Evolutionary conservation across 2,113 vertebrate genomes (phyloP).

Genomic region (Macrotis lagotis): DNA sequence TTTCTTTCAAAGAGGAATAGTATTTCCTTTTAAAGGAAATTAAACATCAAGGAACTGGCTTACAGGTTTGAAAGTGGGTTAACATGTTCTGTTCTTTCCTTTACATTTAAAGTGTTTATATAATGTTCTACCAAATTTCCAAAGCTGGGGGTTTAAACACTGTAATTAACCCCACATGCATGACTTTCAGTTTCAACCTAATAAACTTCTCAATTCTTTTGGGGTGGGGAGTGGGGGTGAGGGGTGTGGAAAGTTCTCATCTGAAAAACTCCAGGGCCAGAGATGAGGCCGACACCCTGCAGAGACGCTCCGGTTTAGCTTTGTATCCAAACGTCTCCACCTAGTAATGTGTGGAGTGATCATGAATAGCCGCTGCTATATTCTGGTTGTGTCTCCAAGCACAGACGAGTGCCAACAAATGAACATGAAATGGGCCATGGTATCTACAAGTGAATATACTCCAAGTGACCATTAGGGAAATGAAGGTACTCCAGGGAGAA

Average conservation of each 20-base stretch:
- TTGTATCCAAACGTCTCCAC: conserved; percentile 35
- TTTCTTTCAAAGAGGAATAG: conserved; percentile 49
- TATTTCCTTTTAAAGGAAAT: conserved; percentile 41
- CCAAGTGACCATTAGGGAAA: conserved; percentile 2
- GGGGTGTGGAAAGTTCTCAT: conserved; percentile 45
- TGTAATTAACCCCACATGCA: conserved; percentile 11
- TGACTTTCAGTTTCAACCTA: conserved; percentile 43
- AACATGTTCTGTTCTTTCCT: conserved; percentile 17
- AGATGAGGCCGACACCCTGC: conserved; percentile 42
- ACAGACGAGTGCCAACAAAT: not conserved
- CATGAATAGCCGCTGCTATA: conserved; percentile 57
- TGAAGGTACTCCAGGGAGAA: not conserved
- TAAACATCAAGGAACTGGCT: conserved; percentile 34
- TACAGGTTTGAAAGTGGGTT: conserved; percentile 34
- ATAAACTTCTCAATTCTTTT: conserved; percentile 46
- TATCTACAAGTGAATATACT: conserved; percentile 40
- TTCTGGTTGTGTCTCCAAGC: conserved; percentile 64
- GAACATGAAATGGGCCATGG: conserved; percentile 69
- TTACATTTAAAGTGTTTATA: conserved; percentile 47
- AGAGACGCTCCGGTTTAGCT: conserved; percentile 41
- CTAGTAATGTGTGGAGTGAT: conserved; percentile 25
- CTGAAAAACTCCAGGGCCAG: conserved; percentile 60
- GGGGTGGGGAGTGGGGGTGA: not conserved
- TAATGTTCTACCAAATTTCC: conserved; percentile 45
- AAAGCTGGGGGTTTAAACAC: conserved; percentile 43